Evolutionary conservation across 1,140 invertebrate species (phyloP), one percentile per base, ranked within the genome.

Genomic region (Mamestra configurata): DNA sequence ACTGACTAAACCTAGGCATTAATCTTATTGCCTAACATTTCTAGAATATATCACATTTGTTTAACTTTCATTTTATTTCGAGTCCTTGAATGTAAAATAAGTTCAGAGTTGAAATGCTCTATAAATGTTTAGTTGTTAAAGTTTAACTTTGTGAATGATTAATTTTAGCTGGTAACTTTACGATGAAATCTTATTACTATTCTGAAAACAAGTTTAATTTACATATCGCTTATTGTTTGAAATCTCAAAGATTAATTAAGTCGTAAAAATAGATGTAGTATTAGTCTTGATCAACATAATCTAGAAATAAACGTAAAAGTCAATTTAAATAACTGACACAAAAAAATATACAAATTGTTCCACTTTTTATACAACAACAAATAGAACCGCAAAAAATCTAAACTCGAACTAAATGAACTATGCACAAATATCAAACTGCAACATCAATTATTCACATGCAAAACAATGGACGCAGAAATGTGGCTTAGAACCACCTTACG

Each of bases 401-500:
- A 31, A 59, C 24, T 20, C 6, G 15, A 70, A 70, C 66, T 49
- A 27, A 35, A 49, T 24, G 13, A 46, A 46, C 20, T 22, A 43
- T 27, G 8, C 27, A 37, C 75, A 68, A 76, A 79, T 53, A 81
- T 77, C 73, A 78, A 76, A 53, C 27, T 64, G 72, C 40, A 49
- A 64, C 61, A 66, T 40, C 49, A 71, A 57, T 71, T 57, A 76
- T 82, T 85, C 84, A 85, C 83, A 86, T 80, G 81, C 79, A 79
- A 84, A 76, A 89, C 78, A 84, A 86, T 87, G 79, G 57, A 81
- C 79, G 88, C 88, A 91, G 90, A 90, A 86, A 77, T 92, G 90
- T 90, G 90, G 86, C 80, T 84, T 83, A 85, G 86, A 91, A 92
- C 89, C 88, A 92, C 90, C 82, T 81, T 57, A 53, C 70, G 61